Evolutionary conservation across 2,113 vertebrate species (phyloP), one percentile per base, ranked within the genome.

Genomic region (Turnix velox): DNA sequence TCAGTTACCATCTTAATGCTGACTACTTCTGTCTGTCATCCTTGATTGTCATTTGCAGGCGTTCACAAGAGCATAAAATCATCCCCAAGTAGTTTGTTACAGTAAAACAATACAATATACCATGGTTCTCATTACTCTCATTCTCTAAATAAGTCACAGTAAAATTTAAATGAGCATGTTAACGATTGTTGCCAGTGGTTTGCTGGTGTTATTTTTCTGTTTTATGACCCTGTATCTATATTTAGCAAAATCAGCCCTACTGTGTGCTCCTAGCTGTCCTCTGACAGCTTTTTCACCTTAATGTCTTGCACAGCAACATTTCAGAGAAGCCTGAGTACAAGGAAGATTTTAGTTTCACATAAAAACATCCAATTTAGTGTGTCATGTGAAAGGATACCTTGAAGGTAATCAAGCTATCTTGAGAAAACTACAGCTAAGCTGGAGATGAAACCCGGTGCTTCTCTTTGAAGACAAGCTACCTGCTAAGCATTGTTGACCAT

Each of bases 11-110:
- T 18, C 37, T 24, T 78, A 84, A 79, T 1, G 6, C 11, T 89
- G 90, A 67, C 68, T 95, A 57, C 71, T 93, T 83, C 52, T 87
- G 51, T 92, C 79, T 95, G 59, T 90, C 84, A 90, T 92, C 76
- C 90, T 96, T 81, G 79, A 74, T 40, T 95, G 57, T 80, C 65
- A 66, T 82, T 92, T 83, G 68, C 67, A 96, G 93, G 71, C 57
- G 5, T 78, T 96, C 96, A 95, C 88, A 95, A 88, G 89, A 88
- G 17, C 87, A 58, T 78, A 91, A 96, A 96, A 90, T 16, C 12
- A 95, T 95, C 87, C 65, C 71, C 57, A 57, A 91, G 46, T 74
- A 83, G 33, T 55, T 74, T 94, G 52, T 73, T 88, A 90, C 51
- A 79, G 65, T 48, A 52, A 94, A 93, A 57, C 18, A 4, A 54